Evolutionary conservation across 2,797 vertebrate genomes (phyloP).

Genomic region (Antrozous pallidus): DNA sequence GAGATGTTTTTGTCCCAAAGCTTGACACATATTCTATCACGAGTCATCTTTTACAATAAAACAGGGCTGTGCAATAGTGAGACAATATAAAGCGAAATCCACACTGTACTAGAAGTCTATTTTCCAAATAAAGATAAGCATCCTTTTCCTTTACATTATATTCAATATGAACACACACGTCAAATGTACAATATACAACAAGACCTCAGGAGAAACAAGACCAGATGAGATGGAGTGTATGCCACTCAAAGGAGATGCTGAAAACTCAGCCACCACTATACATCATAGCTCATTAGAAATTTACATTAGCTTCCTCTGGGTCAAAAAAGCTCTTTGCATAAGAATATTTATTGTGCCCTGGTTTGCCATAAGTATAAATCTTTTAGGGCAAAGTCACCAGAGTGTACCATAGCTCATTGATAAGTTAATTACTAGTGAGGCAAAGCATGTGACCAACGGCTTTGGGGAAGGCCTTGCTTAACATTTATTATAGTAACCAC

Average conservation of each 20-base stretch:
- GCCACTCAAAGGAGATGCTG: not conserved
- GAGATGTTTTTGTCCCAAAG: not conserved
- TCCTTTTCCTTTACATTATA: not conserved
- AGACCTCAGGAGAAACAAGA: not conserved
- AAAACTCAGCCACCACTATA: not conserved
- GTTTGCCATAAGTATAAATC: conserved; percentile 57
- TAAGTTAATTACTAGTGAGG: conserved; percentile 63
- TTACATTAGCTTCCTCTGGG: conserved; percentile 24
- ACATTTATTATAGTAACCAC: conserved; percentile 45
- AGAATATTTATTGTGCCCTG: conserved; percentile 43
- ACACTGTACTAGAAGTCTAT: not conserved
- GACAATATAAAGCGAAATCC: not conserved
- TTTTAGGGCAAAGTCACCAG: conserved; percentile 39
- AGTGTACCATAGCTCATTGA: conserved; percentile 39
- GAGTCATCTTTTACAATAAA: not conserved
- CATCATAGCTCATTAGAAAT: conserved; percentile 47
- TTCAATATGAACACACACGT: not conserved
- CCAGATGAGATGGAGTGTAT: not conserved
- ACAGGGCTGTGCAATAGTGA: not conserved
- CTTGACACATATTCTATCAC: not conserved
- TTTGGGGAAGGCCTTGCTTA: conserved; percentile 31
- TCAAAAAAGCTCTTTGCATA: conserved; percentile 41
- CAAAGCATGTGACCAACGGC: conserved; percentile 19
- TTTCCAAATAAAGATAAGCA: not conserved
- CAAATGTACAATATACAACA: not conserved